phyloP scores from a whole-genome alignment of 2,797 vertebrate genomes.

The Darevskia mixta region DNA sequence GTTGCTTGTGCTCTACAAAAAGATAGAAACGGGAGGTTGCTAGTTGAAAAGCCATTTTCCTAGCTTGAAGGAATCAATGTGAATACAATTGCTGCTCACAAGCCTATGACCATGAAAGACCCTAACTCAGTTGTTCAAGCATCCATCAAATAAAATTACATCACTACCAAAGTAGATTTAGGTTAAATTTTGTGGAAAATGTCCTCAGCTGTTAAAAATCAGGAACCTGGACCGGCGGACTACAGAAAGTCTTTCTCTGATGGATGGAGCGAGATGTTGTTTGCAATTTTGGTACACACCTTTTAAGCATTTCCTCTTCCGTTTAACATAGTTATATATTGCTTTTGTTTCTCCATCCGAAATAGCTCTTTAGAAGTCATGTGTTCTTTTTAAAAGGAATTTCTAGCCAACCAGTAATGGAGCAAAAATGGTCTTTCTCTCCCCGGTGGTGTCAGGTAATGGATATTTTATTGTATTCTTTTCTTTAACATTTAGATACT shows the following conservation, averaged over 20 bases:
- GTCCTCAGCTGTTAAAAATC: not conserved
- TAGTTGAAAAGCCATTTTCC: conserved; percentile 16
- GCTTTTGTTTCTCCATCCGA: not conserved
- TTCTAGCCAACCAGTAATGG: not conserved
- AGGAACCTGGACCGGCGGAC: not conserved
- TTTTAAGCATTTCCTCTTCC: not conserved
- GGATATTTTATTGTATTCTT: too few relatives aligned
- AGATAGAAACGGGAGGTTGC: not conserved
- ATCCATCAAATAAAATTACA: conserved; percentile 34
- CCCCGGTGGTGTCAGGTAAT: not conserved
- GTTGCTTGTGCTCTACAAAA: not conserved
- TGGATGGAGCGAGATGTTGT: not conserved
- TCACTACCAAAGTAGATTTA: not conserved
- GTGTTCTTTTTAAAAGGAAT: not conserved
- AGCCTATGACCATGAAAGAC: conserved; percentile 43
- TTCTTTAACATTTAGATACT: too few relatives aligned
- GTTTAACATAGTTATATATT: not conserved
- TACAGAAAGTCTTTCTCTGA: not conserved
- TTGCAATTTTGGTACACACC: too few relatives aligned
- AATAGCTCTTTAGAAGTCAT: not conserved
- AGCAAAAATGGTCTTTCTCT: not conserved
- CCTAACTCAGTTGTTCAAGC: conserved; percentile 28
- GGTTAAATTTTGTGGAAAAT: conserved; percentile 19
- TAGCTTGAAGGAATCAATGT: conserved; percentile 27
- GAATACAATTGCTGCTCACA: conserved; percentile 39